Base-by-base conservation (phyloP, 2,797 vertebrate genomes). In the Falco rusticolus region DNA sequence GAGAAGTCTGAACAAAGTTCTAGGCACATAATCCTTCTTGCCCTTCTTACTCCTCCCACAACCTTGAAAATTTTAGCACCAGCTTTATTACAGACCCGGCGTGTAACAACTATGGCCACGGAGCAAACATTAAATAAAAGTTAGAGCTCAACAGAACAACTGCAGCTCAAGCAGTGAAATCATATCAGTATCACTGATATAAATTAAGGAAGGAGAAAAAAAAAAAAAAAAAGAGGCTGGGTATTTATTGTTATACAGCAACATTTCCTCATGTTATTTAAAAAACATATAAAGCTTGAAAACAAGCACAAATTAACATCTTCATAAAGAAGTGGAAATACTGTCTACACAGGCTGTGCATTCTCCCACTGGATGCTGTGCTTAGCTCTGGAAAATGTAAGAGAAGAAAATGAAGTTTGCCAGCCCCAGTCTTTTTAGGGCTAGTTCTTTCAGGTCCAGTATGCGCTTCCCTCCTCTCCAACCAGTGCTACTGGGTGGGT, bases 161-260 rank as follows among this genome's bases (percentile, higher is more conserved):
- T 5, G 1, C 22, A 47, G 51, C 17, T n/a, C 51, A 53, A 59
- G 29, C 10, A 39, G 20, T 24, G 34, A 74, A 86, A 69, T 37
- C 26, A 21, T 28, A 80, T 11, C 28, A n/a, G 14, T 22, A 68
- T 33, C 45, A 51, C 1, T 3, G 21, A 54, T 6, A 47, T 0
- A 14, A 4, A 29, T 34, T 18, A 37, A n/a, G 24, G 26, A 48
- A 31, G 6, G 20, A 50, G 18, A 65, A 34, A 13, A 11, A 47
- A 1, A 34, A 16, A 50, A 21, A 66, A 34, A 13, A 11, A 47
- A 1, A 22, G 21, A 50, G 5, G 4, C 24, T 8, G 7, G 3
- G 3, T 47, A 53, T n/a, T 72, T 76, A 53, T 11, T 33, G 9
- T 71, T 61, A 50, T 16, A 56, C 13, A 50, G 34, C 48, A 83